Conservation (phyloP, 2,888 invertebrate genomes). For the Acanthosepion lycidas region DNA sequence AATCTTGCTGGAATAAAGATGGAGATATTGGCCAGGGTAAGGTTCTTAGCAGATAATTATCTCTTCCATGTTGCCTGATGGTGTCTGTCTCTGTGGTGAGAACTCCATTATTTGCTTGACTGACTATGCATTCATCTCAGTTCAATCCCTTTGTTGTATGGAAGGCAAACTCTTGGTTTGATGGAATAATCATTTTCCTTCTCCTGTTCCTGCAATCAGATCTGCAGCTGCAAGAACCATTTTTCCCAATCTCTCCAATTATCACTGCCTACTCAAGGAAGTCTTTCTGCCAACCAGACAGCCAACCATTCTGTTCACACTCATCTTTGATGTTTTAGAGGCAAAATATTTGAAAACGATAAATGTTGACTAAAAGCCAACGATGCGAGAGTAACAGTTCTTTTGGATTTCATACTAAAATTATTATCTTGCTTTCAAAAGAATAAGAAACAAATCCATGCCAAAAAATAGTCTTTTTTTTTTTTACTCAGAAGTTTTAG, state of each 20-base stretch:
- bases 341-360: not conserved
- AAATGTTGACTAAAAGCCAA: not conserved
- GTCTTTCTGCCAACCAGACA: not conserved
- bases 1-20: not conserved
- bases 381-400: not conserved
- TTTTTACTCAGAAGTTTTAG: not conserved
- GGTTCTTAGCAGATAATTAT: not conserved
- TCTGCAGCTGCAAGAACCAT: too few relatives aligned
- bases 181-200: not conserved
- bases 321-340: not conserved
- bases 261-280: not conserved
- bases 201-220: not conserved
- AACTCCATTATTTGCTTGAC: not conserved
- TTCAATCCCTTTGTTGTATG: not conserved
- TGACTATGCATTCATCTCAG: not conserved
- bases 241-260: not conserved
- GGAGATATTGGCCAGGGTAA: not conserved
- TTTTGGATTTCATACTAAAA: not conserved
- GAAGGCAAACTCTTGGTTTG: not conserved
- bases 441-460: too few relatives aligned
- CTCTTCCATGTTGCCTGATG: not conserved
- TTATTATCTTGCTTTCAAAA: too few relatives aligned
- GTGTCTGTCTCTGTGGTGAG: not conserved
- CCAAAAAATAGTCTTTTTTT: too few relatives aligned
- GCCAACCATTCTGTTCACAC: not conserved